Conservation (phyloP, 2,113 vertebrate species). For the Galemys pyrenaicus region DNA sequence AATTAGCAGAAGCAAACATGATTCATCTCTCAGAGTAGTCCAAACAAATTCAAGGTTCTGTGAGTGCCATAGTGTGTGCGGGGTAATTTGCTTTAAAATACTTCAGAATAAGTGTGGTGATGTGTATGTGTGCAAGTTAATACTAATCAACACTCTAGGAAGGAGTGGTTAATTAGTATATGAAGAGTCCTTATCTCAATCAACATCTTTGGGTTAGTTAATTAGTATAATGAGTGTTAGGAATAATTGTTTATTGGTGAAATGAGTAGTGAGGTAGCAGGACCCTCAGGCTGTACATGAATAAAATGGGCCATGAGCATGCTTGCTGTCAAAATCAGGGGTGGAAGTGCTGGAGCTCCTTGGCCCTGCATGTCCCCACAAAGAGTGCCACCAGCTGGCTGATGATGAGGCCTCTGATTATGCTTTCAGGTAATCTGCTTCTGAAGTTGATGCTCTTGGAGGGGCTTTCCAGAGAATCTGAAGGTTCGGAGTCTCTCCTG, state of each 20-base stretch:
- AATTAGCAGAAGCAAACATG: constrained; percentile 12
- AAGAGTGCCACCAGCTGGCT: neutral
- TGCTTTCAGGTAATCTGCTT: neutral
- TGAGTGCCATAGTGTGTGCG: neutral
- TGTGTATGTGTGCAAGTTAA: constrained; percentile 45
- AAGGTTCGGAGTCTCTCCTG: neutral
- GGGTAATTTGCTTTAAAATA: constrained; percentile 58
- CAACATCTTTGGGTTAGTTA: constrained; percentile 53
- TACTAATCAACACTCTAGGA: constrained; percentile 54
- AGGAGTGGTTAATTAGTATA: constrained; percentile 68
- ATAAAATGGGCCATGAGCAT: neutral
- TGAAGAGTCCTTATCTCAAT: constrained; percentile 71
- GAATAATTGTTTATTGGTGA: constrained; percentile 44
- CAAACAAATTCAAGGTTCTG: constrained; percentile 62
- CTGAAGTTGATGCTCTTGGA: neutral
- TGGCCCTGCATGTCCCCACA: neutral
- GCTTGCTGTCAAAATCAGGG: neutral
- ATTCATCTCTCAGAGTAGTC: constrained; percentile 31
- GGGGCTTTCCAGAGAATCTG: neutral
- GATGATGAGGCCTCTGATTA: neutral
- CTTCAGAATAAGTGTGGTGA: constrained; percentile 37
- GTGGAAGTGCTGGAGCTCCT: neutral
- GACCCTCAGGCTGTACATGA: neutral
- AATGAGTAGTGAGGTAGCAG: neutral
- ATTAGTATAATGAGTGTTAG: constrained; percentile 56